A percentile compares a stretch with the other conserved stretches of the same genome.
Conservation (phyloP, 1,140 invertebrate species). For the Bombus confusus region DNA sequence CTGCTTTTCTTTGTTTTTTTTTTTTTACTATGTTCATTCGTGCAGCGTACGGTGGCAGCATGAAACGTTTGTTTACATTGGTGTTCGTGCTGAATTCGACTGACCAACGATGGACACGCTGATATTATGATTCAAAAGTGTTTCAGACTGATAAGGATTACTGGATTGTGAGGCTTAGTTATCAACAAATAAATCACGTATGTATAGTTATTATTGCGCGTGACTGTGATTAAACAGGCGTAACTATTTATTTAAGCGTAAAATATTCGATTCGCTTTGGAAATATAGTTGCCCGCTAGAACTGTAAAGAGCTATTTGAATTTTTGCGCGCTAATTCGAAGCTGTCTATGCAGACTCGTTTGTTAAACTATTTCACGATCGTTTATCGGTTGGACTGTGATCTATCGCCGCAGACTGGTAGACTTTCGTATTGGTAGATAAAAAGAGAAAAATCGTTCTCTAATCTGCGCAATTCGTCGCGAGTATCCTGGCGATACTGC, state of each 20-base stretch:
- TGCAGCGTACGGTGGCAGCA: not conserved
- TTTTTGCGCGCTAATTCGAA: constrained; percentile 11
- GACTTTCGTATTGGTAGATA: not conserved
- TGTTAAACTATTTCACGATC: constrained; percentile 20
- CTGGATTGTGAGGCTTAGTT: constrained; percentile 27
- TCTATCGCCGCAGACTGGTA: not conserved
- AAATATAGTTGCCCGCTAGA: not conserved
- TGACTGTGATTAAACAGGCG: not conserved
- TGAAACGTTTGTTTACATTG: constrained; percentile 14
- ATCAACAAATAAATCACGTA: constrained; percentile 14
- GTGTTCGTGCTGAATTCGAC: not conserved
- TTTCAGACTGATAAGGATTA: constrained; percentile 25
- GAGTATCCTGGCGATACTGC: not conserved
- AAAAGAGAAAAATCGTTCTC: constrained; percentile 1
- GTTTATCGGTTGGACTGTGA: not conserved
- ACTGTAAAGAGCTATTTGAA: not conserved
- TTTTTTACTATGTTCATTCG: not conserved
- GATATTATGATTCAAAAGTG: constrained; percentile 31
- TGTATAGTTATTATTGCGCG: not conserved
- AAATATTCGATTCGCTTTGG: not conserved
- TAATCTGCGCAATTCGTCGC: constrained; percentile 11
- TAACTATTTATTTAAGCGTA: not conserved
- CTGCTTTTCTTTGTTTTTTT: too few species aligned
- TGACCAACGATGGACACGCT: constrained; percentile 1
- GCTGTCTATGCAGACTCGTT: too few species aligned